Base-by-base conservation (phyloP, 2,888 invertebrate species). In the Salticus scenicus region DNA sequence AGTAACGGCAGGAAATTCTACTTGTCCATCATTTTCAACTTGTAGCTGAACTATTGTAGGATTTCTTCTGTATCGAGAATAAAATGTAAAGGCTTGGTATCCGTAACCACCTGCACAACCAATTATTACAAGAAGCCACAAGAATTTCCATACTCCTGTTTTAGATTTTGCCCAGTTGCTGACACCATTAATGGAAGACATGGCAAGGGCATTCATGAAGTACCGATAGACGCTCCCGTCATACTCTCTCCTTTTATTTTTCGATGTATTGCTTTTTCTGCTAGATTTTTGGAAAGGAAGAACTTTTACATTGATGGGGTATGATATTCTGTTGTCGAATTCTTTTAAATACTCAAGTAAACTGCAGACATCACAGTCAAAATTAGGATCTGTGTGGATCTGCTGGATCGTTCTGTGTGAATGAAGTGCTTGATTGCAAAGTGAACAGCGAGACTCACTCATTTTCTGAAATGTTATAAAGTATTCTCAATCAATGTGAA, bases 1-100 rank as follows among this genome's bases (percentile, higher is more conserved):
- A 10, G 78, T 79, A 10, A 85, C 57, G 0, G 84, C 73, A 8
- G 84, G 84, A 31, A 85, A 85, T 10, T 85, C 84, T 7, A 72
- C 71, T 28, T 74, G 20, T 2, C 84, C 84, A 10, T 85, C 84
- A n/a, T 78, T 85, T 33, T 85, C 78, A 1, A 85, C 79, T 12
- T 63, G 69, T 10, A 79, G 74, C 27, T 85, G 69, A 7, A 85
- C 84, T 7, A 74, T 20, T 20, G 78, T 66, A 0, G 84, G 84
- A 31, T 74, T 78, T 14, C 28, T 42, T n/a, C 30, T 64, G 24
- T 85, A 79, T n/a, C 69, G 5, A 1, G 20, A 14, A 4, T 42
- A 31, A 30, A 85, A 85, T 0, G 31, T n/a, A 33, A 33, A 71
- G 0, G 69, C 41, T 33, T 84, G 84, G 27, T 78, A 78, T 0